Conservation (phyloP, 2,888 invertebrate genomes). For the Drosophila meridiana region DNA sequence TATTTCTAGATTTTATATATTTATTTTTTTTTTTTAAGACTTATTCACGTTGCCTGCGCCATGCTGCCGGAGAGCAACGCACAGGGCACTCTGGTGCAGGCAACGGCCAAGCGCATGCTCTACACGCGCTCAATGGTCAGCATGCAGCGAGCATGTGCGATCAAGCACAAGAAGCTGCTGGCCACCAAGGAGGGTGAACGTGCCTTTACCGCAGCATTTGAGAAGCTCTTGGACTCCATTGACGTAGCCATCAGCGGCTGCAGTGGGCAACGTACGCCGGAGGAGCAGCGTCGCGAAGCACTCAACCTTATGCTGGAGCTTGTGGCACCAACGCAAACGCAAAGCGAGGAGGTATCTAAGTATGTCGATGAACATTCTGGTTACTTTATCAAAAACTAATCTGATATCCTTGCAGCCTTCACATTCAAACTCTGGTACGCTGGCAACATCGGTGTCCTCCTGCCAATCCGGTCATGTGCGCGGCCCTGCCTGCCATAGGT, state of each 20-base stretch:
- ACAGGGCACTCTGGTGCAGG: conserved; percentile 62
- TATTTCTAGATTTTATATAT: background rate
- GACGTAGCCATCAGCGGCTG: conserved; percentile 70
- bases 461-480: conserved; percentile 79
- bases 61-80: conserved; percentile 74
- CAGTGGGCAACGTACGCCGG: conserved; percentile 64
- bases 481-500: conserved; percentile 81
- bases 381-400: background rate
- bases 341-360: conserved; percentile 83
- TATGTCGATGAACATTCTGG: conserved; percentile 43
- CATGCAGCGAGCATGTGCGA: conserved; percentile 80
- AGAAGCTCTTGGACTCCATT: conserved; percentile 76
- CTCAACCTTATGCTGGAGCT: conserved; percentile 83
- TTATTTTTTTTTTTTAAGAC: conserved; percentile 48
- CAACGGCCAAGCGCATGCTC: conserved; percentile 82
- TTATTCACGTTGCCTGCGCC: conserved; percentile 78
- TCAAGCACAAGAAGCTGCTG: conserved; percentile 82
- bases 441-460: conserved; percentile 81
- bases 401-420: conserved; percentile 65
- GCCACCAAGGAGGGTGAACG: conserved; percentile 80
- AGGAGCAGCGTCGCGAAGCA: conserved; percentile 81
- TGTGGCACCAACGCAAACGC: conserved; percentile 82
- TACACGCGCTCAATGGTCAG: conserved; percentile 83
- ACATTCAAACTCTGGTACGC: conserved; percentile 81
- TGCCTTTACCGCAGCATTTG: conserved; percentile 75